These are phyloP conservation scores for Amiota mariae DNA, from an alignment of 2,888 invertebrate genomes.

Conservation along the genomic window DNA sequence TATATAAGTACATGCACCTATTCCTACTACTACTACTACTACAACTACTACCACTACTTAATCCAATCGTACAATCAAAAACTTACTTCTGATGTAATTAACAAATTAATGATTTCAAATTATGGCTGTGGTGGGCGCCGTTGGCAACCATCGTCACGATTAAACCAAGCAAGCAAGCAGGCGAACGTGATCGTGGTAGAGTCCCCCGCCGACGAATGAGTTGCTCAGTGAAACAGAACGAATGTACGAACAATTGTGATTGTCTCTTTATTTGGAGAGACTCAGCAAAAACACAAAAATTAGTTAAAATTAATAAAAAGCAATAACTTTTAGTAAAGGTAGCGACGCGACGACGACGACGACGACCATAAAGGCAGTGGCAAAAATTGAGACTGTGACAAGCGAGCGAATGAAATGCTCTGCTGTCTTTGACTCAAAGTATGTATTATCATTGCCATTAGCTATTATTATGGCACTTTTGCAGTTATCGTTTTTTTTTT, in stretches of 20 bases:
- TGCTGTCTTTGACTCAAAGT: no score
- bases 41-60: no score
- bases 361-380: no score
- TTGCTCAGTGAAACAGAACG: constrained; percentile 24
- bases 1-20: no score
- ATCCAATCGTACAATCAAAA: neutral
- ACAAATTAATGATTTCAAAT: constrained; percentile 9
- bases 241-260: neutral
- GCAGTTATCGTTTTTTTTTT: no score
- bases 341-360: no score
- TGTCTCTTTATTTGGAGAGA: neutral
- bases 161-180: neutral
- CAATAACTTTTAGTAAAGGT: neutral
- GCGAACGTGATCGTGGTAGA: neutral
- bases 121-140: neutral
- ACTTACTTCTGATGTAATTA: constrained; percentile 26
- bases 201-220: neutral
- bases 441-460: neutral
- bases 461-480: constrained; percentile 1
- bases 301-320: constrained; percentile 11
- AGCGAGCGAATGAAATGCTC: no score
- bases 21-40: no score
- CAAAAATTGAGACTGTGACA: no score
- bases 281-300: neutral
- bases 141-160: neutral